Evolutionary conservation across 2,113 vertebrate genomes (phyloP), one percentile per base, ranked within the genome.

Genomic region (Lepus timidus): DNA sequence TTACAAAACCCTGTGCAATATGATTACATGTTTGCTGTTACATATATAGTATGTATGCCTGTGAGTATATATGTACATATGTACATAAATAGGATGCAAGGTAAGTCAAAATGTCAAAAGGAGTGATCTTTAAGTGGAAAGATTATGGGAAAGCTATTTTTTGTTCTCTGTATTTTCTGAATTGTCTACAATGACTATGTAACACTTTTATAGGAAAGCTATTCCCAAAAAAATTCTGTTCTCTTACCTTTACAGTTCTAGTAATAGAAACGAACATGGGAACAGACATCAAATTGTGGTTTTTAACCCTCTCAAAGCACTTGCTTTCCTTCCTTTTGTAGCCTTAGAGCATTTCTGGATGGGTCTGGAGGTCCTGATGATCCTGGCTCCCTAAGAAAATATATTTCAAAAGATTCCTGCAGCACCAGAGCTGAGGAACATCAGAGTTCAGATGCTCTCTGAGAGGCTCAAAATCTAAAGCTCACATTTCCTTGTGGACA

Each of bases 191-290:
- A 31, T 29, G 39, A 12, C 4, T 33, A 71, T 39, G 27, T 61
- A 89, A 96, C 8, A 73, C 2, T 82, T 92, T 81, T 81, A 33
- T 68, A 81, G 81, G 85, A 96, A 88, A 33, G 4, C 19, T 83
- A 19, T 68, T 80, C 86, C 58, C 29, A 85, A 94, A 62, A 73
- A 16, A 74, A n/a, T 6, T 67, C 25, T 93, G 22, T 23, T 68
- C 49, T 73, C 62, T 88, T 80, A 74, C 7, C 44, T 93, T 86
- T 68, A 64, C 3, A 39, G 80, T 90, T 90, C 64, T 92, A n/a
- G 22, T 39, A 76, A 79, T 29, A 92, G 95, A 83, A 89, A 20
- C 9, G n/a, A 80, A 64, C 29, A 85, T 6, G 64, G 0, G 65
- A 83, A 2, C 74, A 55, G 70, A 19, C 20, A 65, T 80, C 67